phyloP scores from a whole-genome alignment of 2,797 vertebrate species.

The Chelonia mydas region DNA sequence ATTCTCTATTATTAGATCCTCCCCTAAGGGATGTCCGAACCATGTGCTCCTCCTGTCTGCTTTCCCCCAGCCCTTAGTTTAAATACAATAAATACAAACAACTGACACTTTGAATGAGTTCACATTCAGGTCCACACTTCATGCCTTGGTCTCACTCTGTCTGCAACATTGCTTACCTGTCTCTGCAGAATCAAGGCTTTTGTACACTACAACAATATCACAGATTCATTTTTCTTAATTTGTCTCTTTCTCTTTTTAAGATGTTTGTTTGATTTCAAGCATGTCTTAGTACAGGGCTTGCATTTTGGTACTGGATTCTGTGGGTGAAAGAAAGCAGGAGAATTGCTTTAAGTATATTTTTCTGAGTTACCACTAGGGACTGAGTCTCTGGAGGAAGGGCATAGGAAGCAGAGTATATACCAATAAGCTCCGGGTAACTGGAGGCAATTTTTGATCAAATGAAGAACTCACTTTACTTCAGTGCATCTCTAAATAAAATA shows the following conservation, averaged over 20 bases:
- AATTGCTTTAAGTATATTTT: not conserved
- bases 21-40: too few relatives aligned
- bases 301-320: not conserved
- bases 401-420: constrained; percentile 31
- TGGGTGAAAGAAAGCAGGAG: not conserved
- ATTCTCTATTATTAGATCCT: too few relatives aligned
- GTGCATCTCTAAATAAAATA: constrained; percentile 42
- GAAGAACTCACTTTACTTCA: constrained; percentile 50
- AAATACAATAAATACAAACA: not conserved
- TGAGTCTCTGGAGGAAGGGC: not conserved
- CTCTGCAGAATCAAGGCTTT: not conserved
- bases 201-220: not conserved
- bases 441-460: constrained; percentile 52
- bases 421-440: constrained; percentile 35
- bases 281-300: not conserved
- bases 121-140: not conserved
- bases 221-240: not conserved
- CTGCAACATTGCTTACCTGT: not conserved
- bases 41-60: too few relatives aligned
- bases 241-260: not conserved
- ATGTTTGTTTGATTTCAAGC: not conserved
- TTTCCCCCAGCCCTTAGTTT: too few relatives aligned
- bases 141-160: not conserved
- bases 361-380: not conserved
- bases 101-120: not conserved